Base-by-base conservation (phyloP, 2,113 vertebrate species). In the Hemicordylus capensis region DNA sequence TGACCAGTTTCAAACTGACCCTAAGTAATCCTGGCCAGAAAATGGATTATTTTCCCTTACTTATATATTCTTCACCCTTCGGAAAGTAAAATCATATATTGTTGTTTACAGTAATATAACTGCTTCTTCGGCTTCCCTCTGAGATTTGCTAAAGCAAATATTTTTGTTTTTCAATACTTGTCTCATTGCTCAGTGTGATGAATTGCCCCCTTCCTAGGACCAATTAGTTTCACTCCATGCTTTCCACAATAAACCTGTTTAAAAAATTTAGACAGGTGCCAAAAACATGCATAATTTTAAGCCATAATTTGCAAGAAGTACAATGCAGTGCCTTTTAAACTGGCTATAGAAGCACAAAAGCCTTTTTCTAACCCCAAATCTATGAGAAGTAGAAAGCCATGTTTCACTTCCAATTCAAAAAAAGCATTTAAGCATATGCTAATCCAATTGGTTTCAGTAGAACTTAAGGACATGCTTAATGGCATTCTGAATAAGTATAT, bases 121-220 rank as follows among this genome's bases (percentile, higher is more conserved):
- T 77, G 10, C 19, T 58, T 78, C 76, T 56, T 74, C 42, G 15
- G 37, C 44, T 75, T 46, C 31, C 39, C 28, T 46, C 24, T 20
- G 58, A 78, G 58, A 61, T 22, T n/a, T n/a, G n/a, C 39, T 46
- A 94, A 90, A 93, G 92, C 70, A 84, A 91, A 75, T 91, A 88
- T 93, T 91, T 51, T 90, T 87, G 76, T 79, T 80, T 95, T 94
- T 88, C 90, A 91, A 1, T 92, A 89, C 88, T 91, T 80, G 17
- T 39, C 42, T 81, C 83, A 67, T 66, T 78, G 87, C 90, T 91
- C 81, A 72, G 34, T 56, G 34, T 91, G 92, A 76, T 92, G 66
- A 77, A 85, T 89, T 90, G 15, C 83, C 84, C 84, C 64, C 88
- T 92, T 89, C 34, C 6, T 78, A 84, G 86, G 84, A 84, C 88